Base-by-base conservation (phyloP, 2,888 invertebrate genomes). In the Tetragnatha montana region DNA sequence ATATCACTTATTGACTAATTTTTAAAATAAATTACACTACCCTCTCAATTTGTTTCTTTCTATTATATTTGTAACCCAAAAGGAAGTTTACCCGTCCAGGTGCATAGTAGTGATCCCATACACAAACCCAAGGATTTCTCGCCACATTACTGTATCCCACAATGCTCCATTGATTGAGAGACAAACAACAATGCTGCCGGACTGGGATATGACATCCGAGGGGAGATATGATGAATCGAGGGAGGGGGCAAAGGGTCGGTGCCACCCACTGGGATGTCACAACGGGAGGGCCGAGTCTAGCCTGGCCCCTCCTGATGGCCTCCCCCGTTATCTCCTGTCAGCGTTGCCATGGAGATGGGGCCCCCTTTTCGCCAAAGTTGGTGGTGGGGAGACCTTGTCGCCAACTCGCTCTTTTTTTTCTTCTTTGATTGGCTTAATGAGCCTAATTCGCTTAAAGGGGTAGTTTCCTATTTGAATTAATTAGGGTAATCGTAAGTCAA, bases 151-250 rank as follows among this genome's bases (percentile, higher is more conserved):
- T 17, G 12, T 4, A 17, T 60, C 60, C 12, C n/a, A 49, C 75
- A 49, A 75, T 17, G 49, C 35, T 47, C n/a, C 75, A 35, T 75
- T 75, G 75, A 75, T 75, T 75, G 49, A 75, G 49, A 75, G 49
- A 49, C 49, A 49, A 49, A n/a, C 49, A 60, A 73, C 73, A 73
- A 35, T 35, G 21, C 21, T 17, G 21, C 75, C n/a, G 47, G 35
- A 35, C 35, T 69, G 81, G 89, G 68, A 85, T 89, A 86, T 89
- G 89, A 89, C 89, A 89, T 74, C 60, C 51, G 81, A 81, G 85
- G 89, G 89, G 81, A 85, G 81, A 85, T 89, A 89, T 89, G 89
- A 89, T 89, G 89, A 89, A 89, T 89, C 85, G 89, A 89, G 87
- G 90, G 80, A 79, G 83, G 87, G 87, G 87, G 87, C 86, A 87